Conservation (phyloP, 2,888 invertebrate genomes). For the Chydorus sphaericus region DNA sequence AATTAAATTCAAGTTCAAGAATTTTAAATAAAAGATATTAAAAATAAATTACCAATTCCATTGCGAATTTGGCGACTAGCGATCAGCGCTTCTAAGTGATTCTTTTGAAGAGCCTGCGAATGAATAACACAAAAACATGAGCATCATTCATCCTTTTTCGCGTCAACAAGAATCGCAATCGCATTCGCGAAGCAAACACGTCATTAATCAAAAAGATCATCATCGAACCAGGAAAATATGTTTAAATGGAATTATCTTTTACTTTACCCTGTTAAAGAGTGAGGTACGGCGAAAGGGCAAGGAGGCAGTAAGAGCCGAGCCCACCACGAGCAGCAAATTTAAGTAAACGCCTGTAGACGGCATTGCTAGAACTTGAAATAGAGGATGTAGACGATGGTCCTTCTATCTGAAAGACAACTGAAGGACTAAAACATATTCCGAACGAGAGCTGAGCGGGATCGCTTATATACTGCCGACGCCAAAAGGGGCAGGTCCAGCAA, state of each 20-base stretch:
- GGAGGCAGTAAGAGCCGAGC: neutral
- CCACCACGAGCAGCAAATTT: neutral
- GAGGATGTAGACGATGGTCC: neutral
- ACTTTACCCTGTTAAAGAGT: conserved; percentile 1
- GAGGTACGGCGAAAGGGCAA: neutral
- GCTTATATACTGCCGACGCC: too few relatives aligned
- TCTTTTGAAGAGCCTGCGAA: too few relatives aligned
- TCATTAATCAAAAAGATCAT: neutral
- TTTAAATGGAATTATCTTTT: too few relatives aligned
- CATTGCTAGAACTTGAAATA: neutral
- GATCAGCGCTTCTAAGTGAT: conserved; percentile 3
- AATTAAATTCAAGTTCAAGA: too few relatives aligned
- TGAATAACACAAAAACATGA: too few relatives aligned
- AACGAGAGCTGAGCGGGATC: too few relatives aligned
- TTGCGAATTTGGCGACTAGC: conserved; percentile 7
- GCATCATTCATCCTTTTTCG: too few relatives aligned
- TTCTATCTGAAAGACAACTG: too few relatives aligned
- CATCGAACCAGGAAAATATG: too few relatives aligned
- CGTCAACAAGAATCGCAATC: neutral
- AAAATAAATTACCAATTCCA: neutral
- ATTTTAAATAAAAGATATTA: neutral
- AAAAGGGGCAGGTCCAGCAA: too few relatives aligned
- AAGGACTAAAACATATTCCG: too few relatives aligned
- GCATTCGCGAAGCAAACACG: neutral
- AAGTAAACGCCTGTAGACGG: neutral